Evolutionary conservation across 2,113 vertebrate species (phyloP).

Genomic region (Toxotes jaculatrix): DNA sequence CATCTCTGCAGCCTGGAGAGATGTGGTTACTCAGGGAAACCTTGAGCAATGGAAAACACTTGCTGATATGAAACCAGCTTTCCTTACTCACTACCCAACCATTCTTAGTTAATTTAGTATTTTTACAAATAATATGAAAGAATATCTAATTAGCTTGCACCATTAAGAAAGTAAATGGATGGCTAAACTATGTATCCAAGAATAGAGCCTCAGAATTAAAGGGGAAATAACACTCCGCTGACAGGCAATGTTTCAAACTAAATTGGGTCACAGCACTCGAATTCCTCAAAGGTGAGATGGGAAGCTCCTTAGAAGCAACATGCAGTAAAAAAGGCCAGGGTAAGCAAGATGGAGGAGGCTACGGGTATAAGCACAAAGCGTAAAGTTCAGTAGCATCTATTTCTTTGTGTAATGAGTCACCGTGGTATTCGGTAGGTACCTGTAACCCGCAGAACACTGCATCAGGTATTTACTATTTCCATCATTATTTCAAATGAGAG

Average conservation of each 20-base stretch:
- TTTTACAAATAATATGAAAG: constrained; percentile 26
- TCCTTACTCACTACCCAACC: not conserved
- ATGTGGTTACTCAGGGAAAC: constrained; percentile 2
- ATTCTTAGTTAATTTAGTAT: constrained; percentile 2
- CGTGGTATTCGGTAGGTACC: not conserved
- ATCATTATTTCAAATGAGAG: constrained; percentile 9
- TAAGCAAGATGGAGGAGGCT: constrained; percentile 43
- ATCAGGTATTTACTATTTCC: constrained; percentile 1
- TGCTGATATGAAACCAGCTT: constrained; percentile 5
- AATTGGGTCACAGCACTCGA: constrained; percentile 54
- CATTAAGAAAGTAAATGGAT: constrained; percentile 34
- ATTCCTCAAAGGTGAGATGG: constrained; percentile 49
- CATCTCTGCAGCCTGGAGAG: not conserved
- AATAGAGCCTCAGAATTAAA: constrained; percentile 46
- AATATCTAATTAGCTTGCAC: constrained; percentile 32
- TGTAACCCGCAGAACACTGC: constrained; percentile 1
- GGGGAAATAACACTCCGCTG: constrained; percentile 24
- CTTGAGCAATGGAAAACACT: not conserved
- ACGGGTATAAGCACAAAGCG: constrained; percentile 7
- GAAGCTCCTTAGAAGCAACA: constrained; percentile 25
- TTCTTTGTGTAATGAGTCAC: constrained; percentile 39
- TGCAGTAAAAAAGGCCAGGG: constrained; percentile 10
- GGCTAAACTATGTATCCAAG: constrained; percentile 26
- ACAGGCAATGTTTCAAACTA: constrained; percentile 50
- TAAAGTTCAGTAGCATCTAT: constrained; percentile 49